Conservation (phyloP, 2,888 invertebrate genomes). For the Cephus pygmeus region DNA sequence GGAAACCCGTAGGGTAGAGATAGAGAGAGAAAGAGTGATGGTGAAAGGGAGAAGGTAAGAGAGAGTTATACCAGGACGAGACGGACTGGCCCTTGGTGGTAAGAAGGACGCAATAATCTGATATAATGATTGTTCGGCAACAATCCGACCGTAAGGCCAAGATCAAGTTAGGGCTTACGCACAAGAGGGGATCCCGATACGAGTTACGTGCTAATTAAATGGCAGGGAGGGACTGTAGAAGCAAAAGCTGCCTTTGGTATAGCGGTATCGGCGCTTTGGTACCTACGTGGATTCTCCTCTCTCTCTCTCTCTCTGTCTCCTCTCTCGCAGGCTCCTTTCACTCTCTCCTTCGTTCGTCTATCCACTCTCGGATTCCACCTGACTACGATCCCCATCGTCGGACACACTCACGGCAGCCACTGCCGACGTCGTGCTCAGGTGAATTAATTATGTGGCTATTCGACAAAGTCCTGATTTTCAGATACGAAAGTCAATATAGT, state of each 20-base stretch:
- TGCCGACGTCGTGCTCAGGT: neutral
- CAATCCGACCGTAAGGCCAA: neutral
- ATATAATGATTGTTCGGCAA: constrained; percentile 6
- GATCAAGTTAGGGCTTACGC: neutral
- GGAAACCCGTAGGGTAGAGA: neutral
- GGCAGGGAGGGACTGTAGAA: constrained; percentile 10
- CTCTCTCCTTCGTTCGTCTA: neutral
- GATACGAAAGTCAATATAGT: neutral
- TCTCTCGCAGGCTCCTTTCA: neutral
- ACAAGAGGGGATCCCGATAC: constrained; percentile 24
- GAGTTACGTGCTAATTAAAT: constrained; percentile 36
- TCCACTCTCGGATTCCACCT: neutral
- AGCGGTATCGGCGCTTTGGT: neutral
- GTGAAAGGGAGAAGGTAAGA: neutral
- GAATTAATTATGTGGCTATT: neutral
- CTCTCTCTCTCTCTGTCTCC: neutral
- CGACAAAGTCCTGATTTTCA: neutral
- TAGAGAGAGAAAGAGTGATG: neutral
- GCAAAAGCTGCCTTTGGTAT: neutral
- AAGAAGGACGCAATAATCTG: neutral
- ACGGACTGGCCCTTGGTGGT: neutral
- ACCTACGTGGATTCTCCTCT: neutral
- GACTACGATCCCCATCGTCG: neutral
- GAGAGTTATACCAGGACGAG: neutral
- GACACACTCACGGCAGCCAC: neutral